Evolutionary conservation across 2,113 vertebrate species (phyloP).

Genomic region (Aleadryas rufinucha): DNA sequence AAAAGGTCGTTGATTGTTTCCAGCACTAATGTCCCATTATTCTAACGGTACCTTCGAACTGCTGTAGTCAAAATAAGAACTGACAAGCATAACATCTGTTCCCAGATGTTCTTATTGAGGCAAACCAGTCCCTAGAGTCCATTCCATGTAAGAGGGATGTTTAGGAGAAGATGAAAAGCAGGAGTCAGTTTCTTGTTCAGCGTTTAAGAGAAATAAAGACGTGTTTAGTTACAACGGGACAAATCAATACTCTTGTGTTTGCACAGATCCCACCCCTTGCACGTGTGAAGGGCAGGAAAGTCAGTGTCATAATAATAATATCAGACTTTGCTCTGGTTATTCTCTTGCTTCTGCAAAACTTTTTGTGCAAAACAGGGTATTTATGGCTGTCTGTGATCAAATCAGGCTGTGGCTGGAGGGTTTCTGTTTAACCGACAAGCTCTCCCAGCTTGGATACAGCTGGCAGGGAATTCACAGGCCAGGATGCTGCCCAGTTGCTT

Average conservation of each 20-base stretch:
- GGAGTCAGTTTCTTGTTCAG: not conserved
- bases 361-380: not conserved
- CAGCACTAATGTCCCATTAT: not conserved
- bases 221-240: not conserved
- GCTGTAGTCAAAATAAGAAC: not conserved
- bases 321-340: not conserved
- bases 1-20: not conserved
- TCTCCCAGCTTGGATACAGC: not conserved
- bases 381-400: not conserved
- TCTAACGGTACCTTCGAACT: not conserved
- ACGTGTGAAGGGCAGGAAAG: not conserved
- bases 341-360: not conserved
- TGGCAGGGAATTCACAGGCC: not conserved
- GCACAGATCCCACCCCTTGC: not conserved
- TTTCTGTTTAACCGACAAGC: not conserved
- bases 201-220: not conserved
- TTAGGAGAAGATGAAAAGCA: not conserved
- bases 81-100: not conserved
- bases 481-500: not conserved
- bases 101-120: not conserved
- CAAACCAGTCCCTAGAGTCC: not conserved
- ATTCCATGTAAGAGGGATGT: not conserved
- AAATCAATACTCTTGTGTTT: not conserved
- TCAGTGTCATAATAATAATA: not conserved
- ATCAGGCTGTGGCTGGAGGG: rapidly evolving